Evolutionary conservation across 2,888 invertebrate species (phyloP), one percentile per base, ranked within the genome.

Genomic region (Epirrhoe tristata): DNA sequence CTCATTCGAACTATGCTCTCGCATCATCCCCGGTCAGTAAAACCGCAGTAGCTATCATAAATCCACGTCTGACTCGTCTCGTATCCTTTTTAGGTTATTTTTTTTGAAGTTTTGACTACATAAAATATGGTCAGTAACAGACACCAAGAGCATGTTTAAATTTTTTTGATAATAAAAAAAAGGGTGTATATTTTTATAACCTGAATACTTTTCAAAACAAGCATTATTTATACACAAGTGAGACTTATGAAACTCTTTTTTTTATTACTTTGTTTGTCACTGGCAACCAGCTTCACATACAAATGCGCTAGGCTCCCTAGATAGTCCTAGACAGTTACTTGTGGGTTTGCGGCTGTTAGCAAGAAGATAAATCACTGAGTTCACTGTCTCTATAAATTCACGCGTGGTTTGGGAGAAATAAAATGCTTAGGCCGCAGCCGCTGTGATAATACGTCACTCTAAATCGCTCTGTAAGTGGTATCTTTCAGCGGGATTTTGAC

Each of bases 361-460:
- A 43, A 17, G 36, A 12, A 46, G 39, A 66, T 72, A 72, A 68
- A 70, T 72, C 70, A 70, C 66, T 63, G 62, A 58, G 51, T 36
- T 51, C 34, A 34, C 14, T 61, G 63, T 39, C 57, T 66, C 69
- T 57, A 69, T 73, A 69, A 73, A 73, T 71, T 66, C 61, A 48
- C 48, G 48, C 16, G 48, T 62, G 59, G 58, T 57, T 43, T 50
- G 55, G 62, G 66, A 66, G 70, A 50, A 60, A 71, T 71, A 71
- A 73, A 73, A 71, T 52, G 60, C 58, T 63, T 58, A 63, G 55
- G 59, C 55, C 34, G 46, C 56, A 54, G 55, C 32, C 59, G 36
- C 16, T 14, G 56, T 51, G 12, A 12, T 7, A 14, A 32, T 61
- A 59, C 31, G 14, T 51, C 39, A 62, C 52, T 36, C 52, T 53